Evolutionary conservation across 2,888 invertebrate genomes (phyloP).

Genomic region (Phragmatobia fuliginosa): DNA sequence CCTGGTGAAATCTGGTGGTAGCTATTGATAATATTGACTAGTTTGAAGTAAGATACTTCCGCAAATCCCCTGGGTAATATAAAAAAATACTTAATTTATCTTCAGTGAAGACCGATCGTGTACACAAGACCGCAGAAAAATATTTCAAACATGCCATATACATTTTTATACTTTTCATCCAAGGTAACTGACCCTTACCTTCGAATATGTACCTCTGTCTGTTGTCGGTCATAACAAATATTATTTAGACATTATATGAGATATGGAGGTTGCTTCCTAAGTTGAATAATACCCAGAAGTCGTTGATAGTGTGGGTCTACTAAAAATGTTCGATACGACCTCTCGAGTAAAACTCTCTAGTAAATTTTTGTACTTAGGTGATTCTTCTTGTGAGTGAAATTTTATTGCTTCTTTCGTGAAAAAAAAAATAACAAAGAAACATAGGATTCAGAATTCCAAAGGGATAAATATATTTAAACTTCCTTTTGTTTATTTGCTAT

Average conservation of each 20-base stretch:
- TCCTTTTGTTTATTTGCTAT: too few relatives aligned
- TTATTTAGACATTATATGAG: not conserved
- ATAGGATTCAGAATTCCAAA: too few relatives aligned
- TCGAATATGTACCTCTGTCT: not conserved
- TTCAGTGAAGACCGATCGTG: not conserved
- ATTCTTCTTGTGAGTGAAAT: too few relatives aligned
- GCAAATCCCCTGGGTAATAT: not conserved
- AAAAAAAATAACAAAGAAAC: too few relatives aligned
- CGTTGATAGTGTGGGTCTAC: not conserved
- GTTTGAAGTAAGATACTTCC: not conserved
- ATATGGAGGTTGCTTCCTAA: not conserved
- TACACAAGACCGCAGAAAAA: not conserved
- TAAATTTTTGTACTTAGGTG: too few relatives aligned
- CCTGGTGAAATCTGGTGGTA: too few relatives aligned
- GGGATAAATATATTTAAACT: too few relatives aligned
- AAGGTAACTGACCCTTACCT: not conserved
- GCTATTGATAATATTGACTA: too few relatives aligned
- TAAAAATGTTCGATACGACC: not conserved
- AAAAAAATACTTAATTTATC: not conserved
- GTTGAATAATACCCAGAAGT: not conserved
- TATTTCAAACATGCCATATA: not conserved
- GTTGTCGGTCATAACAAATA: constrained; percentile 1
- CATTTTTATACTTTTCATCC: not conserved
- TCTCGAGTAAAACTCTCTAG: too few relatives aligned
- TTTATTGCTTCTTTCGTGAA: too few relatives aligned